Evolutionary conservation across 2,113 vertebrate species (phyloP), one percentile per base, ranked within the genome.

Genomic region (Trematocara stigmaticum): DNA sequence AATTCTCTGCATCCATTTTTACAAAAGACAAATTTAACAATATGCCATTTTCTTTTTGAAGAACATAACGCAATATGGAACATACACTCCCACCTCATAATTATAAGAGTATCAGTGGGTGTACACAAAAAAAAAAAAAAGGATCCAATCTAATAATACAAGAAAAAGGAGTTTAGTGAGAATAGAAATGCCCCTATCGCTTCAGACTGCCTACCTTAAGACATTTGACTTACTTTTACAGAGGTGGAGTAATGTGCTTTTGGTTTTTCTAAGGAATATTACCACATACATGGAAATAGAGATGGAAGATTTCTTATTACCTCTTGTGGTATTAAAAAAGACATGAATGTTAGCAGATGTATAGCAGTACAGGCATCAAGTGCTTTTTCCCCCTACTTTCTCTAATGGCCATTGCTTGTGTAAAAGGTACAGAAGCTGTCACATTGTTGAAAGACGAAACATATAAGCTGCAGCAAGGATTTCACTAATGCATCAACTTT

Each of bases 381-480:
- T 64, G 10, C 31, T 15, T 49, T 29, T 1, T 0, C 1, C 10
- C 9, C 45, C 15, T 61, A 31, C 13, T 49, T 74, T 29, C 42
- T 74, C 42, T 10, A 13, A 18, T 74, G 23, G 15, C 38, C 20
- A 69, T 40, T 69, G 35, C 40, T 29, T 74, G 23, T 74, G 20
- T 74, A 45, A 29, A 47, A 74, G 6, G 3, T 71, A 15, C 66
- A 45, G 12, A 42, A 26, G 38, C 7, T 42, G 66, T 71, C 11
- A 71, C 66, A 42, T 29, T 49, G 69, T 49, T 74, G 45, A 74
- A 29, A 47, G 23, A 26, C 3, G 69, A 47, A 74, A 31, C 42
- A 6, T 29, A 49, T 47, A 74, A 74, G 13, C 42, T 47, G 40
- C 23, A 47, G 23, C 42, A 74, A 29, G 23, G 66, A 74, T 74